Conservation (phyloP, 1,140 invertebrate species). For the Cotesia vestalis region DNA sequence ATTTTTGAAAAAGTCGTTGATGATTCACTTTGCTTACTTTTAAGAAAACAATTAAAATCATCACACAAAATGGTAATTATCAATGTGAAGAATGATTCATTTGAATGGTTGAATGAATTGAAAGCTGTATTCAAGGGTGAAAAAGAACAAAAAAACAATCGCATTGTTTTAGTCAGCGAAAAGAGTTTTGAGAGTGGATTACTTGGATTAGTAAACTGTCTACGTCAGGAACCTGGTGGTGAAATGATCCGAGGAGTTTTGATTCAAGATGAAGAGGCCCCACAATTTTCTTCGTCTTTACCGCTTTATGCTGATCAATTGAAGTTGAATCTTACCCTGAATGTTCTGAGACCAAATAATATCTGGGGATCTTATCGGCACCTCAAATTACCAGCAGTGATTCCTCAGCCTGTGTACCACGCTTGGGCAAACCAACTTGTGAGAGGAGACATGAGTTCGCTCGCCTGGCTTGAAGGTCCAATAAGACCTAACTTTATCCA, state of each 20-base stretch:
- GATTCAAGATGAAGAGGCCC: conserved; percentile 73
- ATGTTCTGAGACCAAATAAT: conserved; percentile 71
- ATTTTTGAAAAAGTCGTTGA: conserved; percentile 52
- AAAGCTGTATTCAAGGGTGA: conserved; percentile 67
- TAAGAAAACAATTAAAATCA: conserved; percentile 52
- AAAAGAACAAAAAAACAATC: conserved; percentile 47
- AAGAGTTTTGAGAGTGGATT: conserved; percentile 78
- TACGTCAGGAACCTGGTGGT: conserved; percentile 75
- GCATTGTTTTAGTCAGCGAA: conserved; percentile 70
- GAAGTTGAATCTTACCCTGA: conserved; percentile 79
- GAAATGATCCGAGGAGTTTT: conserved; percentile 71
- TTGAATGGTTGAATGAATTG: conserved; percentile 66
- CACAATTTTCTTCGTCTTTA: conserved; percentile 71
- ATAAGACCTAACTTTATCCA: conserved; percentile 50
- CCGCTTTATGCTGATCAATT: conserved; percentile 74
- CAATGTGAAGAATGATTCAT: conserved; percentile 55
- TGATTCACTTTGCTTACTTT: conserved; percentile 48
- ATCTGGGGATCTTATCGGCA: conserved; percentile 86
- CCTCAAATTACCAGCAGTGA: conserved; percentile 64
- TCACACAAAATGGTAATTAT: conserved; percentile 50
- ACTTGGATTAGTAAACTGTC: conserved; percentile 83
- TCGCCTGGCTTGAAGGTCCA: conserved; percentile 83
- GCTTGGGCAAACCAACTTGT: conserved; percentile 81
- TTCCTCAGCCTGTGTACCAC: conserved; percentile 69
- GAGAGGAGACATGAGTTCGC: conserved; percentile 84